Conservation (phyloP, 1,140 invertebrate genomes). For the Ditylenchus dipsaci region DNA sequence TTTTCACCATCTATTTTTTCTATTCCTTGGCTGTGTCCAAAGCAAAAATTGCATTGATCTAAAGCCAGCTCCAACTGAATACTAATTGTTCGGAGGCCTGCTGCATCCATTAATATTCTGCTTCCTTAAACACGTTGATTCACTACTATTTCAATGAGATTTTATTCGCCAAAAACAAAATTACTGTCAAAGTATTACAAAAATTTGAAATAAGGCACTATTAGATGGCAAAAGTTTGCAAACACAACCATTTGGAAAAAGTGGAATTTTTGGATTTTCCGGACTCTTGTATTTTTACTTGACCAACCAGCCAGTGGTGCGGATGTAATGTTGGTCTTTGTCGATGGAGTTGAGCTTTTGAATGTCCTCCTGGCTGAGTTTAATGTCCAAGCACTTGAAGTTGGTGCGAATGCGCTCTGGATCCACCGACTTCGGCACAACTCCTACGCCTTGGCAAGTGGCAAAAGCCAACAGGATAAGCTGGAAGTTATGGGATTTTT, state of each 20-base stretch:
- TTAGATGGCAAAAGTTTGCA: background rate
- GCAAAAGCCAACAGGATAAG: slow-evolving; percentile 49
- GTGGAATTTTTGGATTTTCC: too few relatives aligned
- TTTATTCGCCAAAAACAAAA: too few relatives aligned
- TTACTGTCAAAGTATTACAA: too few relatives aligned
- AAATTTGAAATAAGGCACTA: too few relatives aligned
- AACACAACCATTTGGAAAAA: background rate
- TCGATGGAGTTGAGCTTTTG: slow-evolving; percentile 22
- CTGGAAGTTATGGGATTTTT: slow-evolving; percentile 23
- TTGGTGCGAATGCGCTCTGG: slow-evolving; percentile 45
- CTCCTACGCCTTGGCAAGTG: slow-evolving; percentile 42
- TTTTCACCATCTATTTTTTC: too few relatives aligned
- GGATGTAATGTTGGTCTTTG: slow-evolving; percentile 30
- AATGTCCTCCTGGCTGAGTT: slow-evolving; percentile 23
- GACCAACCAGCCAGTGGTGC: slow-evolving; percentile 24
- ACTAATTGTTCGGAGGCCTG: too few relatives aligned
- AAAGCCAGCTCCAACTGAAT: too few relatives aligned
- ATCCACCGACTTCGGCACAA: slow-evolving; percentile 49
- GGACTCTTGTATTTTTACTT: background rate
- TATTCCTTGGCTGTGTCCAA: too few relatives aligned
- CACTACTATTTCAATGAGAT: too few relatives aligned
- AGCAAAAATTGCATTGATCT: too few relatives aligned
- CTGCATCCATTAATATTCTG: too few relatives aligned
- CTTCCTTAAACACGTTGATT: too few relatives aligned
- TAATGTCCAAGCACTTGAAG: slow-evolving; percentile 35